A percentile compares a stretch with the other conserved stretches of the same genome.
These are phyloP conservation scores for Drepanosiphum platanoidis DNA, from an alignment of 2,888 invertebrate species.

Conservation along the genomic window DNA sequence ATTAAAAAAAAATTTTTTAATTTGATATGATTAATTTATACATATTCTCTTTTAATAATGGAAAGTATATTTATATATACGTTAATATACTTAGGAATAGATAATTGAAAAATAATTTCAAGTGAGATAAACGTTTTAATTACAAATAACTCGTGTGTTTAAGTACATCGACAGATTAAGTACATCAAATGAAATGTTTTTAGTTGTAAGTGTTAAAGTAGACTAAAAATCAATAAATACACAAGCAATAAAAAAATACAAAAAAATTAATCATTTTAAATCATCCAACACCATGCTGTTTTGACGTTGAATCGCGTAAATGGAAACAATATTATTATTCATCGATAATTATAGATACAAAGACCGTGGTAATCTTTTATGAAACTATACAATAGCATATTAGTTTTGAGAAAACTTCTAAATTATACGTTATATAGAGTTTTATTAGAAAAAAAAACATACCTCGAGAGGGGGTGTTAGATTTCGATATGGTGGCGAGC, in stretches of 20 bases:
- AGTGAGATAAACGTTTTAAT: too few relatives aligned
- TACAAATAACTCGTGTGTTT: too few relatives aligned
- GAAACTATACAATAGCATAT: too few relatives aligned
- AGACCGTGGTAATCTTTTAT: too few relatives aligned
- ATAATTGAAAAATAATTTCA: background rate
- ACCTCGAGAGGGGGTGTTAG: too few relatives aligned
- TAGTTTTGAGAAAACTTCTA: too few relatives aligned
- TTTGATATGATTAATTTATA: background rate
- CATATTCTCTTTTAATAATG: too few relatives aligned
- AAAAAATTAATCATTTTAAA: background rate
- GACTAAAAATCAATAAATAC: background rate
- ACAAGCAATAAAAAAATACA: background rate
- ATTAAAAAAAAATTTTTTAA: background rate
- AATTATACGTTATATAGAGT: too few relatives aligned
- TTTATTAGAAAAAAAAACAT: too few relatives aligned
- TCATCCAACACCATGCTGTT: constrained; percentile 24
- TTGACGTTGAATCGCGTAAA: background rate
- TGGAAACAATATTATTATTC: background rate
- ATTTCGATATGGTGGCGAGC: too few relatives aligned
- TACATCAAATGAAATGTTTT: constrained; percentile 12
- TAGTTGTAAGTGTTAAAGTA: background rate
- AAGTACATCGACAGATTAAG: constrained; percentile 33
- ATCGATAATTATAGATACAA: background rate
- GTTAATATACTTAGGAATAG: background rate
- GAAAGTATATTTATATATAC: too few relatives aligned